Evolutionary conservation across 2,797 vertebrate genomes (phyloP).

Genomic region (Pitangus sulphuratus): DNA sequence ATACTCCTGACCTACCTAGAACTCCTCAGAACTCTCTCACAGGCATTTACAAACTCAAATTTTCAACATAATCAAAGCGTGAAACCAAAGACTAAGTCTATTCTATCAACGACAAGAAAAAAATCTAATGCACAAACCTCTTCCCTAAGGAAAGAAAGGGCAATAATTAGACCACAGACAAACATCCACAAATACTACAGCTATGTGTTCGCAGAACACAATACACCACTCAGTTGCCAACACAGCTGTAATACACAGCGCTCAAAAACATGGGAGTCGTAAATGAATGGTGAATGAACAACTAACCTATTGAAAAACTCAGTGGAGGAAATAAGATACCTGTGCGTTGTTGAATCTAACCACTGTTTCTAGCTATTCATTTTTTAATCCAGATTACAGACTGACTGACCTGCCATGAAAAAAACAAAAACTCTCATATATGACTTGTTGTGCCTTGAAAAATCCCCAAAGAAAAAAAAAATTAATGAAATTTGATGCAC

Average conservation of each 20-base stretch:
- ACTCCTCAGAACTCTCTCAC: not conserved
- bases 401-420: not conserved
- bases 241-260: not conserved
- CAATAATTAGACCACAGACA: not conserved
- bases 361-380: not conserved
- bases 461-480: not conserved
- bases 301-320: not conserved
- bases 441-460: not conserved
- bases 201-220: accelerated
- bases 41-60: not conserved
- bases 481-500: not conserved
- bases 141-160: not conserved
- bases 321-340: not conserved
- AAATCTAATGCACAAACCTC: not conserved
- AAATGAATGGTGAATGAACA: not conserved
- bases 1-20: not conserved
- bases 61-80: accelerated
- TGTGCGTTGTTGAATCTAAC: not conserved
- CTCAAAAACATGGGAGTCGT: accelerated
- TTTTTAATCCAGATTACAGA: not conserved
- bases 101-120: not conserved
- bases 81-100: not conserved
- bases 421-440: not conserved
- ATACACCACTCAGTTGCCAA: not conserved
- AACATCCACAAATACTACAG: not conserved